phyloP scores from a whole-genome alignment of 2,797 vertebrate species.

The Notamacropus eugenii region DNA sequence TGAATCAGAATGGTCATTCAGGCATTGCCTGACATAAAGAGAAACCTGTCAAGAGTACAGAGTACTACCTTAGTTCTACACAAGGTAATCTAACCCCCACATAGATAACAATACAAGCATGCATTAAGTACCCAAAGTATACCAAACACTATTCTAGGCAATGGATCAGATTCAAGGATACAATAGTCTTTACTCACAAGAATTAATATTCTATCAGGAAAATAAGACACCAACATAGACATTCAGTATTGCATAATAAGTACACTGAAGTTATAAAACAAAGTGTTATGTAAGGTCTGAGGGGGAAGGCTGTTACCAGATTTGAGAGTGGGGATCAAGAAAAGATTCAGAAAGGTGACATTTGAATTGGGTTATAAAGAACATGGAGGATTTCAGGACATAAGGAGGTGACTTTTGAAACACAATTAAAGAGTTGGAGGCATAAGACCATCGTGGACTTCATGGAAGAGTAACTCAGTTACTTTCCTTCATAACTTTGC shows the following conservation, averaged over 20 bases:
- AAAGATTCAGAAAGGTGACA: neutral
- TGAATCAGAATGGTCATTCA: neutral
- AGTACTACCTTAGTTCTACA: neutral
- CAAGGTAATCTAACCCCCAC: fast-evolving
- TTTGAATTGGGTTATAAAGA: neutral
- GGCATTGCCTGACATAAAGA: neutral
- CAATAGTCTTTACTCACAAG: neutral
- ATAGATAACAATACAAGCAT: neutral
- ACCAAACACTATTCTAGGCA: neutral
- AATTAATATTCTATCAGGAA: neutral
- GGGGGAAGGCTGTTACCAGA: neutral
- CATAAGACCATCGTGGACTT: neutral
- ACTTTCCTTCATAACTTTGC: neutral
- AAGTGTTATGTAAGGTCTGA: neutral
- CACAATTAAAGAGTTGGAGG: neutral
- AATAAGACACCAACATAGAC: neutral
- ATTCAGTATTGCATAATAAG: neutral
- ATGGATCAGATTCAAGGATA: neutral
- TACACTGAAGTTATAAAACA: neutral
- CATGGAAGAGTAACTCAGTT: neutral
- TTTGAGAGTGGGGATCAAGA: neutral
- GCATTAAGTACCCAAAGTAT: neutral
- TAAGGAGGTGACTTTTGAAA: neutral
- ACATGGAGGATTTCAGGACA: neutral
- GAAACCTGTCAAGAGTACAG: neutral